These are phyloP conservation scores for Drosophila burlai DNA, from an alignment of 1,140 invertebrate species.

Conservation along the genomic window DNA sequence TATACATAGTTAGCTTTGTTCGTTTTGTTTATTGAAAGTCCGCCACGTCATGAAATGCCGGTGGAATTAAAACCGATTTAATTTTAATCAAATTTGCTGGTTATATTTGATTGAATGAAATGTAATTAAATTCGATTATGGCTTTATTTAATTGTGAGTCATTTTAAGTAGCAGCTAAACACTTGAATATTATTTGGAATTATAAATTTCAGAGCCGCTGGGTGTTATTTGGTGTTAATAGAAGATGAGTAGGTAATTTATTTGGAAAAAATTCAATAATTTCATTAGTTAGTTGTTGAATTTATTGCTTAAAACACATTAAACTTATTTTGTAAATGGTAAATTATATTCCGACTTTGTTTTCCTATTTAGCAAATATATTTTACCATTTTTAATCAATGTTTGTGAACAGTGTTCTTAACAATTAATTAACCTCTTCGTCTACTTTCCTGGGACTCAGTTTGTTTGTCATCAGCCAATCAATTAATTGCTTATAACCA, in stretches of 20 bases:
- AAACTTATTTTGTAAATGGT: not conserved
- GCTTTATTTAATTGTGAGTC: not conserved
- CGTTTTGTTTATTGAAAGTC: not conserved
- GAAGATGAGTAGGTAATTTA: not conserved
- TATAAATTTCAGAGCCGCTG: not conserved
- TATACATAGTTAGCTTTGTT: constrained; percentile 8
- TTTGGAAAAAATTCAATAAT: not conserved
- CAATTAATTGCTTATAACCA: constrained; percentile 49
- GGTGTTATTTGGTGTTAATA: not conserved
- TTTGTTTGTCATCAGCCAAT: constrained; percentile 37
- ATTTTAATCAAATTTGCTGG: constrained; percentile 1
- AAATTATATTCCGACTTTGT: not conserved
- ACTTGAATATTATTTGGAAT: not conserved
- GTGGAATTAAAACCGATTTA: not conserved
- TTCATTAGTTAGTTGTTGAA: not conserved
- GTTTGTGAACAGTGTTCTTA: constrained; percentile 6
- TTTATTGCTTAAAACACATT: not conserved
- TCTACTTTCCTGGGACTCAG: not conserved
- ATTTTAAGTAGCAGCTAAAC: not conserved
- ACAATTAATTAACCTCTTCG: constrained; percentile 46
- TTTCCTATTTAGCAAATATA: not conserved
- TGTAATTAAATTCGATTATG: not conserved
- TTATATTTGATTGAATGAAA: constrained; percentile 3
- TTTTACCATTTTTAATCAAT: not conserved
- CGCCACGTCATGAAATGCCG: no score